Base-by-base conservation (phyloP, 2,797 vertebrate genomes). In the Ctenopoma kingsleyae region DNA sequence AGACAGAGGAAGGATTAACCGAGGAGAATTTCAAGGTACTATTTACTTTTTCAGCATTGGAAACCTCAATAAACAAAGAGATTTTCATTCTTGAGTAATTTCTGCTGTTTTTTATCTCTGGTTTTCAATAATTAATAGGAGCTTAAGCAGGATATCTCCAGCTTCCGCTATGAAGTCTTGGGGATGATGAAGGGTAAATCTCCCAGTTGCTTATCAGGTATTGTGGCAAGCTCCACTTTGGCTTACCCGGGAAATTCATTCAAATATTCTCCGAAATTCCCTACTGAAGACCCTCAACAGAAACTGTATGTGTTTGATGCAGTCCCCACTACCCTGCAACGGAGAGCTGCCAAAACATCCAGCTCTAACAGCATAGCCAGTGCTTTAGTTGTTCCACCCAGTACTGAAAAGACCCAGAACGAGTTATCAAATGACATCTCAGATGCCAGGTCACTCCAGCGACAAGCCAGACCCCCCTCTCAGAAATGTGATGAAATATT, bases 1-100 rank as follows among this genome's bases (percentile, higher is more conserved):
- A 97, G 90, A 99, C 96, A 6, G 96, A 96, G 65, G 95, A 98
- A 79, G 97, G 98, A 3, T 84, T 99, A 64, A 99, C 97, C 0
- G 98, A 99, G 71, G 98, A 99, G 82, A 99, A 99, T 88, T 99
- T 99, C 79, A 99, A 99, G 96, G 98, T 99, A 90, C 9, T 20
- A 8, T 38, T 4, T 6, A 13, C 4, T 25, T 17, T 41, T 70
- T 47, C 15, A 54, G 47, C 50, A 35, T n/a, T 27, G 3, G 4
- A 52, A n/a, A 2, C 5, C 64, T 7, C 32, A 7, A 6, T 16
- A 43, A 4, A 10, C 7, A 23, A 3, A 1, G 2, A 15, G n/a
- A 47, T 67, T 56, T 57, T 30, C 4, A 5, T 38, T 30, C 1
- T n/a, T 63, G 7, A 54, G 9, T 55, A n/a, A 47, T 57, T 1